These are phyloP conservation scores for Martes martes DNA, from an alignment of 2,113 vertebrate genomes.

Conservation along the genomic window DNA sequence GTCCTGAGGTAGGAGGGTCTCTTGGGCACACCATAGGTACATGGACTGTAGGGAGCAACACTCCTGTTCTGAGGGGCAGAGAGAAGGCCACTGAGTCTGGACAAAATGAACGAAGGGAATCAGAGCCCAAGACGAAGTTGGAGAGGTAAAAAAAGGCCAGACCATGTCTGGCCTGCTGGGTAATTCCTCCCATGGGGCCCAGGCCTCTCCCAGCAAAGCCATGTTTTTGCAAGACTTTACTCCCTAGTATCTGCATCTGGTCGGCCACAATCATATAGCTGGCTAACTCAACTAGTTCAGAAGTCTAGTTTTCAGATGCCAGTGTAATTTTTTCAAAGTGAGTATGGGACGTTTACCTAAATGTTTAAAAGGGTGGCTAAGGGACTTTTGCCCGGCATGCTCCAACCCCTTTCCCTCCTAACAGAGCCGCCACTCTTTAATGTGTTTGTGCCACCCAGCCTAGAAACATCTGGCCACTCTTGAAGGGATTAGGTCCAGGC, in stretches of 20 bases:
- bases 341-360: not conserved
- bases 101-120: not conserved
- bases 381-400: not conserved
- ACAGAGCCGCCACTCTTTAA: not conserved
- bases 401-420: not conserved
- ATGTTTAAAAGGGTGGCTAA: not conserved
- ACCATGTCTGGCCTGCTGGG: fast-evolving
- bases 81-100: not conserved
- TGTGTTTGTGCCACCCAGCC: not conserved
- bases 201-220: not conserved
- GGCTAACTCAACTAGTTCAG: not conserved
- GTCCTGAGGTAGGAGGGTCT: not conserved
- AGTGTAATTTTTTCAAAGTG: not conserved
- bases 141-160: not conserved
- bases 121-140: not conserved
- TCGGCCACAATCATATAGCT: too few relatives aligned
- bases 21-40: not conserved
- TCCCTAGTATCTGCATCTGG: not conserved
- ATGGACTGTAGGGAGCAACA: not conserved
- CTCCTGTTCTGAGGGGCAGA: not conserved
- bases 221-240: not conserved
- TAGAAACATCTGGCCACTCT: not conserved
- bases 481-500: not conserved
- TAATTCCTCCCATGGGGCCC: not conserved
- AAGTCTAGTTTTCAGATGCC: not conserved